These are phyloP conservation scores for Vanessa cardui DNA, from an alignment of 2,888 invertebrate species.

Conservation along the genomic window DNA sequence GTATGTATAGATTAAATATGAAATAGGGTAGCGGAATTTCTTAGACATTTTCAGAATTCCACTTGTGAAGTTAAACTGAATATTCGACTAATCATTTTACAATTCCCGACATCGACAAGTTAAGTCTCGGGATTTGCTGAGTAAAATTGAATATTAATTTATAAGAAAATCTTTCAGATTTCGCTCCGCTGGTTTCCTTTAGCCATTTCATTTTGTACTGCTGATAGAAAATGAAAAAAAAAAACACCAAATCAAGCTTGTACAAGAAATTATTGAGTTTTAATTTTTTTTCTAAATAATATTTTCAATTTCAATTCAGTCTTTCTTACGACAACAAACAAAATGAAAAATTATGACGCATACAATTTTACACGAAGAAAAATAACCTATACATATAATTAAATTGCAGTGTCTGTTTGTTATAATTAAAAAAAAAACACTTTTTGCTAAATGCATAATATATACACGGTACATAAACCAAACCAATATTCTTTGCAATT, in stretches of 20 bases:
- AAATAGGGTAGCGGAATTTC: conserved; percentile 12
- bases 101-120: conserved; percentile 48
- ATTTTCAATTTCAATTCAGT: neutral
- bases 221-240: conserved; percentile 41
- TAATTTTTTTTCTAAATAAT: neutral
- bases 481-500: too few relatives aligned
- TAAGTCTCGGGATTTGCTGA: conserved; percentile 45
- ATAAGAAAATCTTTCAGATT: conserved; percentile 51
- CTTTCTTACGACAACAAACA: neutral
- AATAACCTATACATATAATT: too few relatives aligned
- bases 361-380: too few relatives aligned
- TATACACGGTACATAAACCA: too few relatives aligned
- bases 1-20: conserved; percentile 5
- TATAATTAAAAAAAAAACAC: too few relatives aligned
- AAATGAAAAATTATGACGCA: too few relatives aligned
- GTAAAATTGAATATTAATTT: conserved; percentile 56
- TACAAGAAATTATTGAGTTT: conserved; percentile 12
- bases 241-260: conserved; percentile 26
- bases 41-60: conserved; percentile 25
- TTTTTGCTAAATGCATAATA: too few relatives aligned
- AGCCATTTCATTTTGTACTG: conserved; percentile 42
- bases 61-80: conserved; percentile 27
- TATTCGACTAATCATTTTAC: conserved; percentile 46
- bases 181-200: conserved; percentile 42
- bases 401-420: too few relatives aligned